Base-by-base conservation (phyloP, 64 coral and sea anemone species). In the Pocillopora damicornis region DNA sequence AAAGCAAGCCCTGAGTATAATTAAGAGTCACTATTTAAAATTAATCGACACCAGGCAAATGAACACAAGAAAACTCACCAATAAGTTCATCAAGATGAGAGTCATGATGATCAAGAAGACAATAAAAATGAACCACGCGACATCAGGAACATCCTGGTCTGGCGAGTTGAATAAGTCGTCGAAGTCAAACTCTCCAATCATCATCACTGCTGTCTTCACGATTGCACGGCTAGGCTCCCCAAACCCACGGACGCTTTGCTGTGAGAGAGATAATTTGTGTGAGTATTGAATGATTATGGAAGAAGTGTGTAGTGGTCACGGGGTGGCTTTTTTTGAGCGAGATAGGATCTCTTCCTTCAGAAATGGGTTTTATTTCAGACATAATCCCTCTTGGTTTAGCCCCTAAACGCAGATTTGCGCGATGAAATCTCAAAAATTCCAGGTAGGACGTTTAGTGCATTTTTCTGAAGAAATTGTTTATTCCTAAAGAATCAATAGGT, bases 181-280 rank as follows among this genome's bases (percentile, higher is more conserved):
- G 82, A 91, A 98, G 3, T 98, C 95, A 82, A 98, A 98, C 62
- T 98, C 95, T 15, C 95, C 95, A 75, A 98, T 98, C 89, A 98
- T 91, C 95, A 98, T 98, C 0, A 98, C 95, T 23, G 75, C 87
- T 60, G 89, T 98, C 82, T 98, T 98, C 75, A 98, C 88, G 26
- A 98, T 76, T 17, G 92, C 76, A 60, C 87, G 86, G 12, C 61
- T 71, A 14, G 92, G 92, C 35, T 81, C 64, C 15, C 38, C 59
- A 78, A 98, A 98, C 22, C 86, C 75, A 42, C 75, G 61, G 73
- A 22, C 15, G 25, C 22, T 82, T 8, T 9, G 17, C 71, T 68
- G 81, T 45, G 35, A 66, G 63, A 73, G 7, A 38, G 62, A 85
- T 22, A 15, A 67, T 15, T 15, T 63, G 74, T 35, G 13, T 13